These are phyloP conservation scores for Euclidia mi DNA, from an alignment of 2,888 invertebrate genomes.

Conservation along the genomic window DNA sequence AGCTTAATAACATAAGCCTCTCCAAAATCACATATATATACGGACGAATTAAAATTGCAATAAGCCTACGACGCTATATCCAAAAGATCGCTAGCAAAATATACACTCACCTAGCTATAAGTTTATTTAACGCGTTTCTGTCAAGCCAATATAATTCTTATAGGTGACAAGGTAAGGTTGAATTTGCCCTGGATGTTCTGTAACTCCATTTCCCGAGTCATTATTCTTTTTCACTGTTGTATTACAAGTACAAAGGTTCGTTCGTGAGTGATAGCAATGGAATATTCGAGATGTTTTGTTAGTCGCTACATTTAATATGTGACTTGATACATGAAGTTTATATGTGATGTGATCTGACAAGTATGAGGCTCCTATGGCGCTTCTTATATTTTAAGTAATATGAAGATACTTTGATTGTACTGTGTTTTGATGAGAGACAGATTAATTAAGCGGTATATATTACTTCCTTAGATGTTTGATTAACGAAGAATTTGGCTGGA, in stretches of 20 bases:
- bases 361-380: conserved; percentile 6
- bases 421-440: no score
- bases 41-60: conserved; percentile 54
- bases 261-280: conserved; percentile 51
- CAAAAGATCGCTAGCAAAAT: conserved; percentile 55
- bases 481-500: no score
- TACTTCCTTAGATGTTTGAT: no score
- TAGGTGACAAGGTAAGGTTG: conserved; percentile 23
- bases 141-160: conserved; percentile 21
- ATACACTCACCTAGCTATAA: conserved; percentile 53
- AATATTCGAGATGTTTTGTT: conserved; percentile 58
- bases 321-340: conserved; percentile 41
- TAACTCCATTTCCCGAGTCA: conserved; percentile 58
- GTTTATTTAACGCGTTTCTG: conserved; percentile 48
- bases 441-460: no score
- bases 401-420: no score
- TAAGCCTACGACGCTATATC: conserved; percentile 53
- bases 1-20: no score
- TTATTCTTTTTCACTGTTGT: conserved; percentile 63
- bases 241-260: conserved; percentile 57
- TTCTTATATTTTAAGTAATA: no score
- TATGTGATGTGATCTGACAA: conserved; percentile 6
- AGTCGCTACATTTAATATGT: conserved; percentile 55
- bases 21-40: conserved; percentile 45
- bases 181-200: conserved; percentile 48